A percentile compares a stretch with the other conserved stretches of the same genome.
Evolutionary conservation across 2,888 invertebrate species (phyloP).

Genomic region (Thereva unica): DNA sequence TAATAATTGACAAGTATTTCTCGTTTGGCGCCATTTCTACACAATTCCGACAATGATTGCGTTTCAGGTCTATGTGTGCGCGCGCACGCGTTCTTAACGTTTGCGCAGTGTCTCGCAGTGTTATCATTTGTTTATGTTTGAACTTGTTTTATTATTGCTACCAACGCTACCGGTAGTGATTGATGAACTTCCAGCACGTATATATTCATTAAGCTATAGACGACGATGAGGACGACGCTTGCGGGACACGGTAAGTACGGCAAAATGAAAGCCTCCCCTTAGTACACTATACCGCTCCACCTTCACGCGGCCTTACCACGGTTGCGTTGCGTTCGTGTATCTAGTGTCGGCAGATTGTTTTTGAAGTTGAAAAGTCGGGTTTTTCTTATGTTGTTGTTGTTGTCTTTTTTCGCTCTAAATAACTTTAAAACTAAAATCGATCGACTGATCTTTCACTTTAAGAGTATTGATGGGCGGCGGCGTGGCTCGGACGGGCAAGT

Average conservation of each 20-base stretch:
- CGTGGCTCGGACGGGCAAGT: background rate
- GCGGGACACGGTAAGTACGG: too few species aligned
- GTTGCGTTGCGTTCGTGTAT: background rate
- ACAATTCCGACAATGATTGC: constrained; percentile 2
- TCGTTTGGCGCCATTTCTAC: constrained; percentile 36
- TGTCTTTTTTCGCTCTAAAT: constrained; percentile 3
- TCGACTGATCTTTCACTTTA: constrained; percentile 7
- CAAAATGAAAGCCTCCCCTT: too few species aligned
- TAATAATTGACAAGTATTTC: constrained; percentile 37
- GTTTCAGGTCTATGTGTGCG: too few species aligned
- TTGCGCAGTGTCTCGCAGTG: constrained; percentile 7
- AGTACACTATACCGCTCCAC: too few species aligned
- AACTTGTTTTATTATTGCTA: constrained; percentile 30
- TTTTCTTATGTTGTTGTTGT: background rate
- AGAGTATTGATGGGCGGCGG: constrained; percentile 3
- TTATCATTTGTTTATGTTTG: constrained; percentile 37
- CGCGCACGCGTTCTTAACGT: too few species aligned
- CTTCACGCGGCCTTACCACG: too few species aligned
- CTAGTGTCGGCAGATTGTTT: constrained; percentile 32
- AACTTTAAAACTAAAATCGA: constrained; percentile 1
- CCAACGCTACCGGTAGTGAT: constrained; percentile 7
- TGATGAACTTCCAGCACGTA: constrained; percentile 5
- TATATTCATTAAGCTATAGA: background rate
- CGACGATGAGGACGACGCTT: too few species aligned
- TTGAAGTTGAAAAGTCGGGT: constrained; percentile 33